Conservation (phyloP, 2,888 invertebrate genomes). For the Epistrophe grossulariae region DNA sequence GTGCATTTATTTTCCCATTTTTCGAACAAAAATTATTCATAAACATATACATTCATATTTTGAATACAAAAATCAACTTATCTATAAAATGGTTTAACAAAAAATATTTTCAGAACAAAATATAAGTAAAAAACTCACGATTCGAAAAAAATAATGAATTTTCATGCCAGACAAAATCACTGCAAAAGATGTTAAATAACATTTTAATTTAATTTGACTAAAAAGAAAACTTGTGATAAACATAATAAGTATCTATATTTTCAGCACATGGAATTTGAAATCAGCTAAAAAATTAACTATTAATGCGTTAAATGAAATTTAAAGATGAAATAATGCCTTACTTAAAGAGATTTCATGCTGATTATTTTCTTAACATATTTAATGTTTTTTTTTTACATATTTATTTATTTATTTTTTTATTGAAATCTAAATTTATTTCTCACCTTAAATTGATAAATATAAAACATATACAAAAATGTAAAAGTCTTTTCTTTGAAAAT, state of each 20-base stretch:
- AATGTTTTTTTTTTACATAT: neutral
- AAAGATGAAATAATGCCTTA: constrained; percentile 1
- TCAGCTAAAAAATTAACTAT: constrained; percentile 11
- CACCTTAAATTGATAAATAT: neutral
- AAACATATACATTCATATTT: no score
- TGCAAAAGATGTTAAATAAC: neutral
- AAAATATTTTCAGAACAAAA: neutral
- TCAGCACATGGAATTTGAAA: constrained; percentile 39
- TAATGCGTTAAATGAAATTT: constrained; percentile 1
- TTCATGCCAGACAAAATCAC: constrained; percentile 17
- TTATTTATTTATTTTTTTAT: neutral
- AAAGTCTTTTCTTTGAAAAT: neutral
- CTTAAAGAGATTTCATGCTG: neutral
- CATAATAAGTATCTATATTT: constrained; percentile 29
- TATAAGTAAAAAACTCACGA: neutral
- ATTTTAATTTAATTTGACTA: neutral
- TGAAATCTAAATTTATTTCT: neutral
- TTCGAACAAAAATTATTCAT: no score
- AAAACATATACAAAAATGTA: neutral
- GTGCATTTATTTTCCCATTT: no score
- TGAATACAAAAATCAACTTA: neutral
- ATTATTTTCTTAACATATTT: neutral
- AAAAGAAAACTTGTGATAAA: neutral
- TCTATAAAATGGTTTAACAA: neutral
- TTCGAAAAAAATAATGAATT: neutral